These are phyloP conservation scores for Lissocephala sabroskyi DNA, from an alignment of 2,888 invertebrate genomes.

Conservation along the genomic window DNA sequence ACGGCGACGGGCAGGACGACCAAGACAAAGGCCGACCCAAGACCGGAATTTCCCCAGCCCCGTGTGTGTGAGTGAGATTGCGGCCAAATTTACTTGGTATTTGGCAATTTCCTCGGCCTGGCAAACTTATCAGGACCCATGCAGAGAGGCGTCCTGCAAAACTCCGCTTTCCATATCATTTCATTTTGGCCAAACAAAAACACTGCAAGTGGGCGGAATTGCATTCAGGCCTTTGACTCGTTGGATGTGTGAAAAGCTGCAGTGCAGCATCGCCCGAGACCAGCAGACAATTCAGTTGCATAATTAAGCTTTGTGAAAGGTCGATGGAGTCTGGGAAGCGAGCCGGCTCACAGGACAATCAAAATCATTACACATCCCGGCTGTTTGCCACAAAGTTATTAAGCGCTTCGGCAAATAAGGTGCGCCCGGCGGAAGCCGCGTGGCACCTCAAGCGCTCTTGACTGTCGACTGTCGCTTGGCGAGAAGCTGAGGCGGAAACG, in stretches of 20 bases:
- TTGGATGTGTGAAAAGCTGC: too few species aligned
- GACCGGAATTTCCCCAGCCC: too few species aligned
- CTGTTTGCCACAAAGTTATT: constrained; percentile 33
- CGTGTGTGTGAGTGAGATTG: not conserved
- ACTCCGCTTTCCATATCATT: constrained; percentile 1
- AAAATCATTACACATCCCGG: too few species aligned
- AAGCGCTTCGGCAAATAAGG: constrained; percentile 44
- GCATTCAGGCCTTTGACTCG: not conserved
- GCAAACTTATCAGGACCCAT: not conserved
- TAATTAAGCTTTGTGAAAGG: too few species aligned
- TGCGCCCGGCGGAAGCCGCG: constrained; percentile 4
- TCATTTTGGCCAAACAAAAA: not conserved
- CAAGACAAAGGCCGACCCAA: too few species aligned
- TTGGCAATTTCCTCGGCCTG: constrained; percentile 10
- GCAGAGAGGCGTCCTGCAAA: not conserved
- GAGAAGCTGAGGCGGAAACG: constrained; percentile 20
- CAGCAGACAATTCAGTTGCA: not conserved
- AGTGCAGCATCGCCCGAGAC: not conserved
- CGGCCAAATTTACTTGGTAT: constrained; percentile 26
- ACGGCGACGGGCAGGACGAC: too few species aligned
- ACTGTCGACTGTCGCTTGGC: not conserved
- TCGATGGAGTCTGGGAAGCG: too few species aligned
- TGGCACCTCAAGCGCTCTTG: not conserved
- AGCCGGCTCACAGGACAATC: too few species aligned
- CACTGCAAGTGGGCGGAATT: too few species aligned